phyloP scores from a whole-genome alignment of 2,888 invertebrate genomes.

The Biston betularia region DNA sequence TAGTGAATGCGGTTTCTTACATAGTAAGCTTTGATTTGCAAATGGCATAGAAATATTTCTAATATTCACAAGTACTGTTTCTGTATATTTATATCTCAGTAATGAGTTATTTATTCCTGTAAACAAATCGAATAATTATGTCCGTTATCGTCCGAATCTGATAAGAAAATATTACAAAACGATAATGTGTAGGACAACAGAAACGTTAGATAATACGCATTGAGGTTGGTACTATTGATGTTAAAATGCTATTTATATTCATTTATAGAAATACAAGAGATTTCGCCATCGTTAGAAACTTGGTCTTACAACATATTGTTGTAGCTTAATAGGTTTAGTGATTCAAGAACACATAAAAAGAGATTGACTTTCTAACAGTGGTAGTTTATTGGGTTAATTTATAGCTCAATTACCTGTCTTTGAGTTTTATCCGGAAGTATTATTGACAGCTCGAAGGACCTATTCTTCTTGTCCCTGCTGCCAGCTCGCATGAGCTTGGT shows the following conservation, averaged over 20 bases:
- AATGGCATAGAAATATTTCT: neutral
- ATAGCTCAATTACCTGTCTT: slow-evolving; percentile 82
- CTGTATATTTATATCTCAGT: slow-evolving; percentile 8
- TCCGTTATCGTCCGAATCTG: slow-evolving; percentile 31
- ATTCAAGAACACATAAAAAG: slow-evolving; percentile 4
- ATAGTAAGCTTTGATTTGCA: neutral
- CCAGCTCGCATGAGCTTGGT: slow-evolving; percentile 86
- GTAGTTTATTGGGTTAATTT: neutral
- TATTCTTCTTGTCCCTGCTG: slow-evolving; percentile 85
- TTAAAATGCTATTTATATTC: slow-evolving; percentile 19
- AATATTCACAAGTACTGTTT: neutral
- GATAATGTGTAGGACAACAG: slow-evolving; percentile 22
- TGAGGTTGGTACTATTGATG: slow-evolving; percentile 23
- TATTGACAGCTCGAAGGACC: slow-evolving; percentile 87
- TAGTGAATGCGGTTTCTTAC: neutral
- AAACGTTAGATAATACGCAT: slow-evolving; percentile 24
- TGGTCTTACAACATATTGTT: neutral
- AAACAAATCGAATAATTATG: slow-evolving; percentile 25
- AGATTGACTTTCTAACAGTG: slow-evolving; percentile 6
- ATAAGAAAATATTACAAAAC: slow-evolving; percentile 28
- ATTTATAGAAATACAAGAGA: neutral
- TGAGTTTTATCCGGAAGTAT: slow-evolving; percentile 89
- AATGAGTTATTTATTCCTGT: slow-evolving; percentile 11
- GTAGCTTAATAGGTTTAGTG: neutral
- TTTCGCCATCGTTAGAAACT: slow-evolving; percentile 14